phyloP scores from a whole-genome alignment of 2,888 invertebrate genomes.

The Iphiclides podalirius region DNA sequence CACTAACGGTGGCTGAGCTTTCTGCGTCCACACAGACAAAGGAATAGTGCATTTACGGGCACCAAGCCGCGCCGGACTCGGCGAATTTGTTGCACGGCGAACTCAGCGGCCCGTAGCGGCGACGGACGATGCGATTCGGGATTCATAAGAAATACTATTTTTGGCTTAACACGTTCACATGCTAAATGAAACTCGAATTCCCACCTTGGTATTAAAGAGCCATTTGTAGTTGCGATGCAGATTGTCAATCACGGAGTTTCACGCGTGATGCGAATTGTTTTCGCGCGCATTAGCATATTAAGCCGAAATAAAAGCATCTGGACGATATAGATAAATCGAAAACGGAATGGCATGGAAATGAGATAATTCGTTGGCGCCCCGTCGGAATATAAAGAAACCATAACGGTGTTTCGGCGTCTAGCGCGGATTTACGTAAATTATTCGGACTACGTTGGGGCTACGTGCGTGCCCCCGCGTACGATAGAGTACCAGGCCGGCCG shows the following conservation, averaged over 20 bases:
- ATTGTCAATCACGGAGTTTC: constrained; percentile 21
- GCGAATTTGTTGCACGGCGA: constrained; percentile 11
- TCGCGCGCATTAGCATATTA: constrained; percentile 13
- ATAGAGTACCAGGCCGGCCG: too few species aligned
- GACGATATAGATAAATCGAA: constrained; percentile 50
- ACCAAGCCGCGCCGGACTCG: constrained; percentile 51
- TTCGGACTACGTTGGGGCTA: constrained; percentile 61
- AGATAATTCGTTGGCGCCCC: constrained; percentile 59
- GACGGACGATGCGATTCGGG: not conserved
- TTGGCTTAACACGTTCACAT: not conserved
- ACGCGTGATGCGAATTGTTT: constrained; percentile 18
- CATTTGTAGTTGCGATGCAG: constrained; percentile 21
- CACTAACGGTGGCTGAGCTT: constrained; percentile 58
- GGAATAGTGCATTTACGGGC: constrained; percentile 45
- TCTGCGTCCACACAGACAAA: constrained; percentile 55
- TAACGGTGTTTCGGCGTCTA: constrained; percentile 68
- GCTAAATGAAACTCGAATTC: not conserved
- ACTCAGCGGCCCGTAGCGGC: not conserved
- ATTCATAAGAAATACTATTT: not conserved
- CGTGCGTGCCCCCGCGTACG: constrained; percentile 51
- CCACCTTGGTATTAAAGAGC: constrained; percentile 7
- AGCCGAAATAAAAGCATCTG: constrained; percentile 7
- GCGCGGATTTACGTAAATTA: constrained; percentile 70
- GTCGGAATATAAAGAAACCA: constrained; percentile 56
- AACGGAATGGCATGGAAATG: constrained; percentile 60